These are phyloP conservation scores for Pinna nobilis DNA, from an alignment of 1,140 invertebrate species.

Conservation along the genomic window DNA sequence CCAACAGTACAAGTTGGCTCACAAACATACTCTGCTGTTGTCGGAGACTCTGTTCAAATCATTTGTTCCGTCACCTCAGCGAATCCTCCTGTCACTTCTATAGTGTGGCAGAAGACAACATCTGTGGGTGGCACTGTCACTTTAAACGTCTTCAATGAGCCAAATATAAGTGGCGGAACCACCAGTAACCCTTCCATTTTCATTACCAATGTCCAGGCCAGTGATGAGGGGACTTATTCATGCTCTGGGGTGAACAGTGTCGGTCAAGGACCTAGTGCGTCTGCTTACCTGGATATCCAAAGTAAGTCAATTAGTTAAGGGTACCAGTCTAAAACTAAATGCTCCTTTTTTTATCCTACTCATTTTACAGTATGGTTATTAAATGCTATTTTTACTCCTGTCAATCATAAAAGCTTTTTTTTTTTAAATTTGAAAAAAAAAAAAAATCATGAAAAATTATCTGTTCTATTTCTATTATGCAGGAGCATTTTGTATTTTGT, in stretches of 20 bases:
- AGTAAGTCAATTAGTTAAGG: conserved; percentile 11
- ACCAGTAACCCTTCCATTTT: conserved; percentile 16
- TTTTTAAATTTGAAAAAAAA: neutral
- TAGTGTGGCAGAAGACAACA: conserved; percentile 27
- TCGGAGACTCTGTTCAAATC: conserved; percentile 15
- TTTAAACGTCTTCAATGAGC: conserved; percentile 20
- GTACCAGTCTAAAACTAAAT: neutral
- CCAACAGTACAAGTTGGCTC: conserved; percentile 28
- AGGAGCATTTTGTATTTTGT: neutral
- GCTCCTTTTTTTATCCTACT: neutral
- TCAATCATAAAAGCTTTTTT: neutral
- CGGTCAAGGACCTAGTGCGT: conserved; percentile 16
- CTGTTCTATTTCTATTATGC: neutral
- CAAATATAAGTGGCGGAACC: conserved; percentile 14
- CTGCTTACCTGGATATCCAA: conserved; percentile 18
- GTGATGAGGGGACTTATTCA: conserved; percentile 29
- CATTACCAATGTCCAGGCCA: neutral
- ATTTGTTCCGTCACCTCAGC: conserved; percentile 16
- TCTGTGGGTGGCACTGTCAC: conserved; percentile 19
- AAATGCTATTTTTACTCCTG: neutral
- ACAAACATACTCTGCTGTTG: conserved; percentile 14
- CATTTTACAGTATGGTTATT: neutral
- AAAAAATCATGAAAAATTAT: neutral
- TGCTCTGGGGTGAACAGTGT: conserved; percentile 33
- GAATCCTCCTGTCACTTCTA: conserved; percentile 21